These are phyloP conservation scores for Formica selysi DNA, from an alignment of 1,140 invertebrate genomes.

Conservation along the genomic window DNA sequence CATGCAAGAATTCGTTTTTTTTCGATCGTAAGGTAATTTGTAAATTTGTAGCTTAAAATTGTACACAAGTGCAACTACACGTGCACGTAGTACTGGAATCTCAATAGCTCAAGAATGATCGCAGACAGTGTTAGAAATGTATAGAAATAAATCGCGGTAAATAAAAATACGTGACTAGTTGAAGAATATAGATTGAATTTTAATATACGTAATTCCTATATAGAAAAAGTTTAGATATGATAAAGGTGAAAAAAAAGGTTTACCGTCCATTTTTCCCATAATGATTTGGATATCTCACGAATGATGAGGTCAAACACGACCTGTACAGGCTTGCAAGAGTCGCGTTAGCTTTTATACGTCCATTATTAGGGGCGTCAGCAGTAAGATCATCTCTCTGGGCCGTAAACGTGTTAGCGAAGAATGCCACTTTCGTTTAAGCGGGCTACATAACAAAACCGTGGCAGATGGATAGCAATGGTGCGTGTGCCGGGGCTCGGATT, in stretches of 20 bases:
- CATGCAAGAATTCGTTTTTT: constrained; percentile 19
- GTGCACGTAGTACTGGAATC: not conserved
- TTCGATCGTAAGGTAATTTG: constrained; percentile 15
- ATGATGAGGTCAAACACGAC: constrained; percentile 48
- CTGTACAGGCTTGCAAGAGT: constrained; percentile 41
- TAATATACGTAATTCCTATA: not conserved
- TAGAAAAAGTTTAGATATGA: not conserved
- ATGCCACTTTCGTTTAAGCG: constrained; percentile 63
- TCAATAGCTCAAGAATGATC: not conserved
- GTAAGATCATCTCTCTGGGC: constrained; percentile 57
- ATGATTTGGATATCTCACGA: constrained; percentile 48
- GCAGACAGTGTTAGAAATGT: not conserved
- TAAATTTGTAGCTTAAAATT: constrained; percentile 10
- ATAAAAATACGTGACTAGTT: not conserved
- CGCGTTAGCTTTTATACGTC: constrained; percentile 64
- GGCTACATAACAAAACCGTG: constrained; percentile 60
- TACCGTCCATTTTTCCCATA: constrained; percentile 23
- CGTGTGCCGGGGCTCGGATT: constrained; percentile 61
- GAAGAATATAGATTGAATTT: not conserved
- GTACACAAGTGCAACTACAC: not conserved
- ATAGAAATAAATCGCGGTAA: not conserved
- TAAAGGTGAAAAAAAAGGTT: not conserved
- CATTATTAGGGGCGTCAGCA: constrained; percentile 62
- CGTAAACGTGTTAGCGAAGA: constrained; percentile 65
- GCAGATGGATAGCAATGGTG: constrained; percentile 64